Percentiles rank a stretch among this genome's conserved stretches.
Conservation (phyloP, 2,888 invertebrate species). For the Meandrusa payeni region DNA sequence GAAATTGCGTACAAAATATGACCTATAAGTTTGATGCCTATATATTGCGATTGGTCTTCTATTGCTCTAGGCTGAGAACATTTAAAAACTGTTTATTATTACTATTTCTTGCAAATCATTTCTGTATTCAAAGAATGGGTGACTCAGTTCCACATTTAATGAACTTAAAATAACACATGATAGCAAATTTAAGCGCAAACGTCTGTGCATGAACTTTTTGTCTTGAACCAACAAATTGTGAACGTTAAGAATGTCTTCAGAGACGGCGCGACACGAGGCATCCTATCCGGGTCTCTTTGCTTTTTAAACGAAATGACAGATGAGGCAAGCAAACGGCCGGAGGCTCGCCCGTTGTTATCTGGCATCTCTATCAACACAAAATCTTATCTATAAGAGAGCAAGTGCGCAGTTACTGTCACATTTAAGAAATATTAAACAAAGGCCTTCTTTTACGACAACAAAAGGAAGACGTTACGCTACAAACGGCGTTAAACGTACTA, state of each 20-base stretch:
- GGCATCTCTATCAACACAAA: conserved; percentile 26
- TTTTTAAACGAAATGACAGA: conserved; percentile 44
- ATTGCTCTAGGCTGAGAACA: no score
- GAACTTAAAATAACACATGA: conserved; percentile 23
- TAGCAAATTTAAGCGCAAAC: conserved; percentile 26
- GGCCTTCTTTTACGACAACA: background rate
- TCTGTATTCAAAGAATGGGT: no score
- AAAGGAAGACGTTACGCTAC: background rate
- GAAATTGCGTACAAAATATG: no score
- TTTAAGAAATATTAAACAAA: conserved; percentile 18
- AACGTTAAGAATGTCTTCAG: no score
- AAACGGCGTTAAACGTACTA: conserved; percentile 17
- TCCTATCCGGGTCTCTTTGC: conserved; percentile 38
- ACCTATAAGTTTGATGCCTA: no score
- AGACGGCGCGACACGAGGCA: conserved; percentile 26
- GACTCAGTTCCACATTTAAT: no score
- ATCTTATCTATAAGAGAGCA: conserved; percentile 33
- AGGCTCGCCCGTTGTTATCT: conserved; percentile 48
- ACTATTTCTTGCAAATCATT: no score
- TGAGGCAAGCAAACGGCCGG: conserved; percentile 42
- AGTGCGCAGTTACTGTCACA: conserved; percentile 38
- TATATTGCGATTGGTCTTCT: no score
- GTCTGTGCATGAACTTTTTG: conserved; percentile 29
- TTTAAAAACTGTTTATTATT: no score
- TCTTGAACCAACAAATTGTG: no score